A percentile compares a stretch with the other conserved stretches of the same genome.
Evolutionary conservation across 2,113 vertebrate species (phyloP).

Genomic region (Corythaeola cristata): DNA sequence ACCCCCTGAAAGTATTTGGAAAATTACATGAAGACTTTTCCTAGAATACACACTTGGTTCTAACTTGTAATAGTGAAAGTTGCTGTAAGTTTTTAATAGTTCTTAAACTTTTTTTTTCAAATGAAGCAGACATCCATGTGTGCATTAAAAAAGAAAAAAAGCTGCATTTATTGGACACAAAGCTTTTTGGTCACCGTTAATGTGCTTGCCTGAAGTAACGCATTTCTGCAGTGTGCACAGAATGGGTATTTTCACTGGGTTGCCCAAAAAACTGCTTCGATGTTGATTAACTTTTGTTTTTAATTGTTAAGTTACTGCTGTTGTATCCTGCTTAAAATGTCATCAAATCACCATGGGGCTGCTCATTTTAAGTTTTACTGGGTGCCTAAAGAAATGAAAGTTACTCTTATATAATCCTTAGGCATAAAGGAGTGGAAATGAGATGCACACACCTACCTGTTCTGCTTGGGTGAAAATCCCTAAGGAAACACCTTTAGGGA

Average conservation of each 20-base stretch:
- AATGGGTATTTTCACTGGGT: background rate
- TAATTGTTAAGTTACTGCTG: background rate
- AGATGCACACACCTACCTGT: background rate
- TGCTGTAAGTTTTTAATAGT: background rate
- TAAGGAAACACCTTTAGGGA: background rate
- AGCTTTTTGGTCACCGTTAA: background rate
- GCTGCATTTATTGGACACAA: background rate
- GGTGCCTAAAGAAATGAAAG: background rate
- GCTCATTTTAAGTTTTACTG: background rate
- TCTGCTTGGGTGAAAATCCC: background rate
- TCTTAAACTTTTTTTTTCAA: background rate
- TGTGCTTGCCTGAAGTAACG: background rate
- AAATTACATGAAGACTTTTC: background rate
- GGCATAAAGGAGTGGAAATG: background rate
- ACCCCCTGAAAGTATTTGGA: background rate
- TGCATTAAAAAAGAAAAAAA: background rate
- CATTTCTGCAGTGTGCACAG: background rate
- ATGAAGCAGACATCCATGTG: background rate
- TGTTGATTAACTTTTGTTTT: background rate
- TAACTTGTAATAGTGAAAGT: background rate
- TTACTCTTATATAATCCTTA: background rate
- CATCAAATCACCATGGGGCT: background rate
- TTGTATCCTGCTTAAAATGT: background rate
- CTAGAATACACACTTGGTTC: background rate
- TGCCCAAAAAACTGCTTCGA: background rate